Evolutionary conservation across 2,888 invertebrate species (phyloP).

Genomic region (Ptychoptera contaminata): DNA sequence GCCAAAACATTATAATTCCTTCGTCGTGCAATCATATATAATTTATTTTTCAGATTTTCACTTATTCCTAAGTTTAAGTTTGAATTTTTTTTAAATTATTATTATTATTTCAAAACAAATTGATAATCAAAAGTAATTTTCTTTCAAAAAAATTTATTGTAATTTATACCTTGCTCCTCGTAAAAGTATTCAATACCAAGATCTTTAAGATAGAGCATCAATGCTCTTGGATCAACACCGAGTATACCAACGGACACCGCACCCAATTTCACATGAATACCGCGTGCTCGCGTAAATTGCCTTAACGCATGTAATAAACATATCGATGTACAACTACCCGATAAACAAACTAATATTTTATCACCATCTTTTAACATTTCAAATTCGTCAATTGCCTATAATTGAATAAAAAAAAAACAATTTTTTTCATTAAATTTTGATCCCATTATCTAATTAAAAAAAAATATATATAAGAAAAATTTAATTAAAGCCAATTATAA

Average conservation of each 20-base stretch:
- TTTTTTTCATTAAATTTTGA: neutral
- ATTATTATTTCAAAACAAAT: too few species aligned
- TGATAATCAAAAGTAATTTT: conserved; percentile 12
- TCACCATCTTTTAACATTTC: conserved; percentile 74
- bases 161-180: conserved; percentile 43
- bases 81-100: too few species aligned
- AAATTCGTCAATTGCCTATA: conserved; percentile 62
- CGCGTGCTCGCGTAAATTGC: conserved; percentile 66
- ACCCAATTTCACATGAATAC: conserved; percentile 51
- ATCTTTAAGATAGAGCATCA: conserved; percentile 59
- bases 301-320: conserved; percentile 67
- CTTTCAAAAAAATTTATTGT: neutral
- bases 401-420: conserved; percentile 5
- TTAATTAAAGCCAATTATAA: too few species aligned
- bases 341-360: conserved; percentile 67
- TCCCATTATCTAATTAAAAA: neutral
- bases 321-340: conserved; percentile 72
- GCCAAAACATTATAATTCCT: conserved; percentile 78
- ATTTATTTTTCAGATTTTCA: conserved; percentile 33
- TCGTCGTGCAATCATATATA: conserved; percentile 57
- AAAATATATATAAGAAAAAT: too few species aligned
- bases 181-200: conserved; percentile 62
- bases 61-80: conserved; percentile 35
- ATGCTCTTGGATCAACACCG: conserved; percentile 53
- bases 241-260: conserved; percentile 47